These are phyloP conservation scores for Thymelicus acteon DNA, from an alignment of 2,888 invertebrate species.

Conservation along the genomic window DNA sequence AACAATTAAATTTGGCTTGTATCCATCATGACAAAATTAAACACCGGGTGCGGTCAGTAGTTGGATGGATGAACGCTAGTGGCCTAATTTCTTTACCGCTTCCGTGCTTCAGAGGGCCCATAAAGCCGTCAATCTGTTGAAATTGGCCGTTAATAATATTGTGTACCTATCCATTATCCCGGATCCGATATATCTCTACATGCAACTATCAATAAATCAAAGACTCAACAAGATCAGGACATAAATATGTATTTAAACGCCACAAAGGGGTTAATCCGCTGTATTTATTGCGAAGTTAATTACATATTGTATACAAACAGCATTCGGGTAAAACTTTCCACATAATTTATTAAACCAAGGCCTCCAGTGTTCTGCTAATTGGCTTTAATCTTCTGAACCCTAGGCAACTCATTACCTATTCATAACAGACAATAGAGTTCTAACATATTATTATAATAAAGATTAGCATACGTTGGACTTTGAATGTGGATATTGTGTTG, in stretches of 20 bases:
- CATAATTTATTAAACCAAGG: constrained; percentile 32
- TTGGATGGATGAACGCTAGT: too few species aligned
- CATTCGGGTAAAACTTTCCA: constrained; percentile 19
- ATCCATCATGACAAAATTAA: too few species aligned
- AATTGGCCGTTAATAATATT: too few species aligned
- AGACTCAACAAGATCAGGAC: neutral
- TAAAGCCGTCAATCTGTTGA: too few species aligned
- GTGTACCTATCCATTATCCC: too few species aligned
- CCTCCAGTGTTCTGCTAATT: constrained; percentile 13
- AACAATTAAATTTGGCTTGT: too few species aligned
- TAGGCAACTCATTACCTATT: constrained; percentile 25
- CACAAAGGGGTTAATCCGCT: constrained; percentile 13
- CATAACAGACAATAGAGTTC: neutral
- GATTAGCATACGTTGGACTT: neutral
- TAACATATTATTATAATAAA: neutral
- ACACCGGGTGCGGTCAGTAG: too few species aligned
- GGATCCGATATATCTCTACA: too few species aligned
- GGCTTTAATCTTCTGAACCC: constrained; percentile 3
- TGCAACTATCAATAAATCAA: neutral
- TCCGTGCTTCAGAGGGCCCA: too few species aligned
- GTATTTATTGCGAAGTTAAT: constrained; percentile 30
- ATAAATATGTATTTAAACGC: constrained; percentile 12
- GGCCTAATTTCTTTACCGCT: too few species aligned
- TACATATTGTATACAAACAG: constrained; percentile 30
- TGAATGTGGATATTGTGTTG: too few species aligned